Conservation (phyloP, 1,140 invertebrate genomes). For the Formica selysi region DNA sequence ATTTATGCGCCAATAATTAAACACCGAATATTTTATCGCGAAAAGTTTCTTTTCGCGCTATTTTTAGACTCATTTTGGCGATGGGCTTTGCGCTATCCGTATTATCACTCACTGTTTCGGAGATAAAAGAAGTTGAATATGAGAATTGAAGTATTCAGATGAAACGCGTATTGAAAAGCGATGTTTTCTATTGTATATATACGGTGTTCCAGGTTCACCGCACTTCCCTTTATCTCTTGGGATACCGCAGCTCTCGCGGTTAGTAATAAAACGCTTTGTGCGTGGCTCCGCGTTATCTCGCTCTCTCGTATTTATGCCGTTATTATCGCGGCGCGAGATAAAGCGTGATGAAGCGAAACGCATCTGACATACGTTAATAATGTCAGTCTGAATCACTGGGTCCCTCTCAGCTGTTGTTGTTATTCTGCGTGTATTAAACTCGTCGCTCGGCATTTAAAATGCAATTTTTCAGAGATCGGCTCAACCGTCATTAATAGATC, state of each 20-base stretch:
- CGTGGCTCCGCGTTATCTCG: constrained; percentile 25
- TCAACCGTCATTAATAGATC: neutral
- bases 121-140: neutral
- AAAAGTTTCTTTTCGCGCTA: neutral
- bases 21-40: neutral
- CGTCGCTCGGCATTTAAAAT: constrained; percentile 9
- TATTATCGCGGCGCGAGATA: constrained; percentile 50
- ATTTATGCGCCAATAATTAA: no score
- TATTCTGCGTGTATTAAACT: neutral
- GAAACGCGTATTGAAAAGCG: constrained; percentile 45
- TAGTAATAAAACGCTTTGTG: constrained; percentile 55
- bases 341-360: constrained; percentile 45
- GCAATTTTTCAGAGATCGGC: constrained; percentile 35
- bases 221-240: constrained; percentile 51
- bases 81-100: neutral
- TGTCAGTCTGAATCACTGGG: constrained; percentile 29
- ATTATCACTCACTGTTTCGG: neutral
- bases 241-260: constrained; percentile 9
- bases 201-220: constrained; percentile 44
- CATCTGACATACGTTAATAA: constrained; percentile 56
- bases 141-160: neutral
- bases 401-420: neutral
- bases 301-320: constrained; percentile 48
- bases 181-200: constrained; percentile 10
- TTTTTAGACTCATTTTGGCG: neutral